Evolutionary conservation across 2,888 invertebrate species (phyloP).

Genomic region (Hypolimnas misippus): DNA sequence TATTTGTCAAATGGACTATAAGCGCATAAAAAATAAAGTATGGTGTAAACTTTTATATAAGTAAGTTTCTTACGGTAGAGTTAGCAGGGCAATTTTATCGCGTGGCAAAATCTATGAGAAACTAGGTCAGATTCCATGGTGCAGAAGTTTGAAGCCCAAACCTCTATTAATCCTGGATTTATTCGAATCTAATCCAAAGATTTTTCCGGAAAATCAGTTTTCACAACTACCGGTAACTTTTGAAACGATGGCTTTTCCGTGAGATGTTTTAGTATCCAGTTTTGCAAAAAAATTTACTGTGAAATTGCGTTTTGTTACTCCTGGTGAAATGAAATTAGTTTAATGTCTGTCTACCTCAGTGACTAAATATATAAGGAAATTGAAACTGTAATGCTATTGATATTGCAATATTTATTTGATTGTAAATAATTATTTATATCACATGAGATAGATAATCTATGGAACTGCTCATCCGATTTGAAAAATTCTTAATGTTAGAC

Average conservation of each 20-base stretch:
- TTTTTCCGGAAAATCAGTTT: slow-evolving; percentile 11
- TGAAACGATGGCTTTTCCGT: neutral
- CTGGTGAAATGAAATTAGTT: too few relatives aligned
- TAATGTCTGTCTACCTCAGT: too few relatives aligned
- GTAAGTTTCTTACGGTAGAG: slow-evolving; percentile 22
- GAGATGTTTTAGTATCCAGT: neutral
- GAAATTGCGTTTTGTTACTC: neutral
- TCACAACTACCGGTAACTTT: neutral
- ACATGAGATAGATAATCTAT: too few relatives aligned
- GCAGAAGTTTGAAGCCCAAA: slow-evolving; percentile 44
- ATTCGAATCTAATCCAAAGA: slow-evolving; percentile 35
- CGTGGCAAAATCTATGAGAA: slow-evolving; percentile 39
- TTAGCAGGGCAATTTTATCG: slow-evolving; percentile 36
- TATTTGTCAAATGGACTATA: slow-evolving; percentile 6
- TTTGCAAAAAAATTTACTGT: neutral
- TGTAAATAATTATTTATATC: too few relatives aligned
- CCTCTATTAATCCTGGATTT: slow-evolving; percentile 47
- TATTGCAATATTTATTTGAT: too few relatives aligned
- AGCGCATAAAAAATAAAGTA: neutral
- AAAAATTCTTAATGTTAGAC: too few relatives aligned
- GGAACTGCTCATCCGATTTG: too few relatives aligned
- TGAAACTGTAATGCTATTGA: too few relatives aligned
- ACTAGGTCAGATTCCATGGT: slow-evolving; percentile 48
- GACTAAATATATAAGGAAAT: too few relatives aligned
- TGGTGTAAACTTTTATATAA: slow-evolving; percentile 14